Percentiles rank a stretch among this genome's conserved stretches.
Conservation (phyloP, 2,113 vertebrate genomes). For the Amphiprion percula region DNA sequence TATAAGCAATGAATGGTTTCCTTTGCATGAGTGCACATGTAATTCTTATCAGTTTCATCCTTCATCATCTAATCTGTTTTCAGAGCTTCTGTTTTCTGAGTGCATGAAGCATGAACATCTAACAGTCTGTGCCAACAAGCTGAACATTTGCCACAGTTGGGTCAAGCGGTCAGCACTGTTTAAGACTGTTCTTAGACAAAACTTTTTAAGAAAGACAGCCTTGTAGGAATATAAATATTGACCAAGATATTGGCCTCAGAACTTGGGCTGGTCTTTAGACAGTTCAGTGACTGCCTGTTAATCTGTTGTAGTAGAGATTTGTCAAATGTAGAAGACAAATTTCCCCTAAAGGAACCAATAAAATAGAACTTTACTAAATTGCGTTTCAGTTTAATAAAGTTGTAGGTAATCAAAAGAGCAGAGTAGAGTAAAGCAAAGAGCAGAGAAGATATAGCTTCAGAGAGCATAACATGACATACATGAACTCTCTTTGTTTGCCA, state of each 20-base stretch:
- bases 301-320: neutral
- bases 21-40: slow-evolving; percentile 31
- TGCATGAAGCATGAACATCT: slow-evolving; percentile 23
- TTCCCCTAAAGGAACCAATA: neutral
- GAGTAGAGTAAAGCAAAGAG: neutral
- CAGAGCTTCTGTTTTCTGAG: slow-evolving; percentile 21
- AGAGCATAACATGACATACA: no score
- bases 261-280: neutral
- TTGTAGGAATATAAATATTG: neutral
- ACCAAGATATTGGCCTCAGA: neutral
- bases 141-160: neutral
- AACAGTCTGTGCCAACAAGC: neutral
- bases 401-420: neutral
- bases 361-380: slow-evolving; percentile 14
- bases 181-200: neutral
- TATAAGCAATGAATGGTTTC: slow-evolving; percentile 45
- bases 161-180: neutral
- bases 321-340: slow-evolving; percentile 7
- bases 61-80: slow-evolving; percentile 35
- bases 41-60: slow-evolving; percentile 41
- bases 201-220: neutral
- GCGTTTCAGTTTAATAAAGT: slow-evolving; percentile 8
- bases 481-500: no score
- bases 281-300: neutral
- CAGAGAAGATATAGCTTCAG: neutral